Conservation (phyloP, 2,797 vertebrate species). For the Limnodromus scolopaceus region DNA sequence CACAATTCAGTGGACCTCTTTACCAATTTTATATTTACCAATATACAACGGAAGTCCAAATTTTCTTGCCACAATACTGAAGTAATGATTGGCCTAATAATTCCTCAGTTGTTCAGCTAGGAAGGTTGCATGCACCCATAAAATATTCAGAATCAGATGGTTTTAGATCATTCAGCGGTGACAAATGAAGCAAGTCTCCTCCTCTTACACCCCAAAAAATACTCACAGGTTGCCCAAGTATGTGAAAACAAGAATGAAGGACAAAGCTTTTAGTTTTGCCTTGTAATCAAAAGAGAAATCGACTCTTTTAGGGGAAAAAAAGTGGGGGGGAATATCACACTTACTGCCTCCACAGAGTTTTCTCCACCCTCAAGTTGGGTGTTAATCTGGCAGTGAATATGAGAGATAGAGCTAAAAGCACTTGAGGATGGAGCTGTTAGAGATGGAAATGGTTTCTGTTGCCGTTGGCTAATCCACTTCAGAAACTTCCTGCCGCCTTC, state of each 20-base stretch:
- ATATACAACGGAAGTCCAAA: neutral
- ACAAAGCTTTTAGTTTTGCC: neutral
- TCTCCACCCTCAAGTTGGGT: neutral
- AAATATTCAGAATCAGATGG: neutral
- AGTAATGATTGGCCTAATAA: neutral
- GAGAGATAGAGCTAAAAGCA: neutral
- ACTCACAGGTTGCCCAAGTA: neutral
- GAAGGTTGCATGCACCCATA: neutral
- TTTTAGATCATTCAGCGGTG: neutral
- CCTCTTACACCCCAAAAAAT: rapidly evolving
- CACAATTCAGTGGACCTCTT: neutral
- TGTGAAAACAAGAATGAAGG: neutral
- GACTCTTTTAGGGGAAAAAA: neutral
- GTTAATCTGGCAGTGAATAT: neutral
- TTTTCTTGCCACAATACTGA: neutral
- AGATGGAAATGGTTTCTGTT: neutral
- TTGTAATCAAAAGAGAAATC: neutral
- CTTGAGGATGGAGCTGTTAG: neutral
- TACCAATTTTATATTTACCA: neutral
- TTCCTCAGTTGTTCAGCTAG: neutral
- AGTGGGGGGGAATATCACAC: rapidly evolving
- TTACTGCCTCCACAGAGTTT: neutral
- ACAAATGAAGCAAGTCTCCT: neutral
- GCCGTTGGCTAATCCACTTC: neutral
- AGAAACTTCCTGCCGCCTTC: neutral